A percentile compares a stretch with the other conserved stretches of the same genome.
phyloP scores from a whole-genome alignment of 2,888 invertebrate genomes.

The Caenorhabditis wallacei region DNA sequence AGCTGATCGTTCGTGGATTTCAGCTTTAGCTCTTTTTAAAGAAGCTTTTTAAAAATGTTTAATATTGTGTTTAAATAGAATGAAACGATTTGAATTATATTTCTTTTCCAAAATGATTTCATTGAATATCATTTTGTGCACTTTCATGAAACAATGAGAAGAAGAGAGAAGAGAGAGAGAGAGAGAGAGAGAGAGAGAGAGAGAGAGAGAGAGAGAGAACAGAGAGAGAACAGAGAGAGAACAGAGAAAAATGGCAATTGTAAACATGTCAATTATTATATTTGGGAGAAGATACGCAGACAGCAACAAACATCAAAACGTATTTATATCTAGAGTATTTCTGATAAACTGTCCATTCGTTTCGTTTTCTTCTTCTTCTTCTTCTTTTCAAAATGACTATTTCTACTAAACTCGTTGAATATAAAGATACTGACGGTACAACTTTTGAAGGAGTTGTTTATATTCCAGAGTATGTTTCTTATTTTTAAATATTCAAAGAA shows the following conservation, averaged over 20 bases:
- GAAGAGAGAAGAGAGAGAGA: too few species aligned
- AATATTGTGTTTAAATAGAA: too few species aligned
- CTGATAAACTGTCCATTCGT: not conserved
- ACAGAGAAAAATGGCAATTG: not conserved
- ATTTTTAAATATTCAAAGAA: not conserved
- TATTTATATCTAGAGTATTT: slow-evolving; percentile 22
- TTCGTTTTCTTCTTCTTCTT: too few species aligned
- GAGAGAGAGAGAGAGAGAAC: not conserved
- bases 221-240: not conserved
- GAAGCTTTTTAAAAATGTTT: slow-evolving; percentile 18
- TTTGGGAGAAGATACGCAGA: slow-evolving; percentile 36
- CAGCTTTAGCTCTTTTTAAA: slow-evolving; percentile 68
- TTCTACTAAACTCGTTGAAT: slow-evolving; percentile 39
- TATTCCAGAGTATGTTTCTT: slow-evolving; percentile 61
- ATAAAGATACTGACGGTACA: slow-evolving; percentile 57
- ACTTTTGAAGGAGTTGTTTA: slow-evolving; percentile 68
- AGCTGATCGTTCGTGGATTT: slow-evolving; percentile 70
- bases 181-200: not conserved
- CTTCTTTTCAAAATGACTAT: slow-evolving; percentile 29
- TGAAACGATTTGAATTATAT: too few species aligned
- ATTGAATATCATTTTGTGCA: too few species aligned
- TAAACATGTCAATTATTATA: slow-evolving; percentile 4
- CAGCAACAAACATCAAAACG: slow-evolving; percentile 32
- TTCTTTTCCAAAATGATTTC: too few species aligned
- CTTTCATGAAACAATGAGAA: too few species aligned